Percentiles rank a stretch among this genome's conserved stretches.
These are phyloP conservation scores for Lanius ludovicianus DNA, from an alignment of 2,113 vertebrate species.

Conservation along the genomic window DNA sequence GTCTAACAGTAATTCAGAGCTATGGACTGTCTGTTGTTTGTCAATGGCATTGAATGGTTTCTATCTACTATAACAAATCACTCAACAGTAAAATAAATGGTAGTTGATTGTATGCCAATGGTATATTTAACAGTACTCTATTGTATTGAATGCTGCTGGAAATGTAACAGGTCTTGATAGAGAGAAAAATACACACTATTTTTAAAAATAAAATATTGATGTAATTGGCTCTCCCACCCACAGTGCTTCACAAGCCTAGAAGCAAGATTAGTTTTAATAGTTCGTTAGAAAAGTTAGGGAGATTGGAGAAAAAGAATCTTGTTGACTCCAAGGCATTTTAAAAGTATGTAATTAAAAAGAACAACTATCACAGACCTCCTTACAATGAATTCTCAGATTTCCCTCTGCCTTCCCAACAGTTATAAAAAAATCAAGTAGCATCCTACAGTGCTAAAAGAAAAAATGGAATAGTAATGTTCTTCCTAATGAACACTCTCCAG, in stretches of 20 bases:
- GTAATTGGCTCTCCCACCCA: constrained; percentile 75
- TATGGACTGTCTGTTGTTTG: constrained; percentile 68
- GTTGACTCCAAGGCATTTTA: constrained; percentile 53
- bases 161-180: constrained; percentile 66
- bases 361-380: constrained; percentile 24
- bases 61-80: constrained; percentile 71
- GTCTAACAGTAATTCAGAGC: constrained; percentile 64
- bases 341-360: constrained; percentile 60
- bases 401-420: background rate
- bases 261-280: constrained; percentile 67
- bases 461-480: constrained; percentile 44
- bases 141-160: constrained; percentile 70
- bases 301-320: constrained; percentile 43
- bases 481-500: constrained; percentile 40
- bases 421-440: constrained; percentile 12
- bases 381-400: constrained; percentile 17
- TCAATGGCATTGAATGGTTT: constrained; percentile 73
- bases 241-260: constrained; percentile 55
- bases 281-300: constrained; percentile 54
- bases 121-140: constrained; percentile 71
- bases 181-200: constrained; percentile 56
- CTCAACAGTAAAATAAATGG: constrained; percentile 72
- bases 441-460: constrained; percentile 35
- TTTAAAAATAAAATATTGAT: constrained; percentile 76
- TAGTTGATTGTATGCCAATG: constrained; percentile 68